Evolutionary conservation across 2,113 vertebrate genomes (phyloP).

Genomic region (Tychaedon coryphoeus): DNA sequence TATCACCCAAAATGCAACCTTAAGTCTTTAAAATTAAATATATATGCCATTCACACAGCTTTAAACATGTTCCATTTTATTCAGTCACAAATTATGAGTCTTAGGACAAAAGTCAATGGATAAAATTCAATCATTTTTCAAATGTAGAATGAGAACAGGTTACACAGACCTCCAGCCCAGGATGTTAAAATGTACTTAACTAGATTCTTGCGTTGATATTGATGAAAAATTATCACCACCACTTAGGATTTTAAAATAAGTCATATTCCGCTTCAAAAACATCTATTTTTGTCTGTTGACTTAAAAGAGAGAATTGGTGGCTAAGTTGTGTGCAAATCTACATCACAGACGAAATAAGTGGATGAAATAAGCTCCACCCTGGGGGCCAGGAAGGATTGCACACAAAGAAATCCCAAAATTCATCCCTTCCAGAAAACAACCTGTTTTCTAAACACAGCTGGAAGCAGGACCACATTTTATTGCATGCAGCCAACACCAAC

Average conservation of each 20-base stretch:
- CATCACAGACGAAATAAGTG: rapidly evolving
- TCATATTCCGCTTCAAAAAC: neutral
- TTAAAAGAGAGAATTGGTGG: neutral
- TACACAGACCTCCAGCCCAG: neutral
- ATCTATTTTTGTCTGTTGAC: rapidly evolving
- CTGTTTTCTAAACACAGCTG: neutral
- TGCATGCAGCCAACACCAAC: neutral
- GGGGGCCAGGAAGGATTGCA: rapidly evolving
- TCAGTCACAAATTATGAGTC: neutral
- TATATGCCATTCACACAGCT: neutral
- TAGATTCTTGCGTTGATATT: neutral
- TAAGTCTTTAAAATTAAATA: neutral
- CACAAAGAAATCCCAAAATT: neutral
- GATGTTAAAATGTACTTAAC: neutral
- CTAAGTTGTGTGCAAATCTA: neutral
- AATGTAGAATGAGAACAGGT: neutral
- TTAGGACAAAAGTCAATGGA: neutral
- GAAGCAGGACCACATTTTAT: neutral
- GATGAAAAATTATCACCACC: neutral
- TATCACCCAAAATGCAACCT: neutral
- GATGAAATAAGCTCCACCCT: neutral
- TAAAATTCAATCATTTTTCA: neutral
- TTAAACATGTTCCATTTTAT: neutral
- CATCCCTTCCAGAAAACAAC: neutral
- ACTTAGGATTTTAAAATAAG: neutral